A percentile compares a stretch with the other conserved stretches of the same genome.
Evolutionary conservation across 1,140 invertebrate genomes (phyloP).

Genomic region (Copidosoma floridanum): DNA sequence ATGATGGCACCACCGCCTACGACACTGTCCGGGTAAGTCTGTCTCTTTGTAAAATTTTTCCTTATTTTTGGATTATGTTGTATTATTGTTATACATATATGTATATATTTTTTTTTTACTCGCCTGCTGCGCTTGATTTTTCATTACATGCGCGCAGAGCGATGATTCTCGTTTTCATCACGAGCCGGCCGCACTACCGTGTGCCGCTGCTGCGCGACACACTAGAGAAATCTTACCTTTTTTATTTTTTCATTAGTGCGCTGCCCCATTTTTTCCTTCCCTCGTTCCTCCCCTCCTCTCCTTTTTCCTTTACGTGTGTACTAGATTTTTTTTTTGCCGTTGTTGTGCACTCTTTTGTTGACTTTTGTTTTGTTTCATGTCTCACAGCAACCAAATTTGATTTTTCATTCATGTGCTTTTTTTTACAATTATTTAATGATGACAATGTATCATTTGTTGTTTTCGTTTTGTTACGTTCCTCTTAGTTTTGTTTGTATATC

Average conservation of each 20-base stretch:
- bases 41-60: too few relatives aligned
- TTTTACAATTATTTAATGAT: not conserved
- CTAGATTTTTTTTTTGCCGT: constrained; percentile 5
- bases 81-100: too few relatives aligned
- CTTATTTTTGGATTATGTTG: too few relatives aligned
- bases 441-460: not conserved
- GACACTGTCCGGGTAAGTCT: constrained; percentile 34
- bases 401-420: too few relatives aligned
- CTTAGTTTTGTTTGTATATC: not conserved
- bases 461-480: too few relatives aligned
- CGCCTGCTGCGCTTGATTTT: too few relatives aligned
- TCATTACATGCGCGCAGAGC: not conserved
- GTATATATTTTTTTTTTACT: too few relatives aligned
- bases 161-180: not conserved
- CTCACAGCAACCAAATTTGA: not conserved
- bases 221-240: not conserved
- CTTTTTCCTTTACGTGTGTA: not conserved
- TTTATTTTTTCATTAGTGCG: not conserved
- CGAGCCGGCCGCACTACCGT: not conserved
- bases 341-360: constrained; percentile 22
- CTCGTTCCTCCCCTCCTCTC: not conserved
- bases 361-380: constrained; percentile 15
- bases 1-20: constrained; percentile 44
- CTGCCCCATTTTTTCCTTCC: not conserved
- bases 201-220: not conserved